phyloP scores from a whole-genome alignment of 2,797 vertebrate genomes.

The Chiroxiphia lanceolata region DNA sequence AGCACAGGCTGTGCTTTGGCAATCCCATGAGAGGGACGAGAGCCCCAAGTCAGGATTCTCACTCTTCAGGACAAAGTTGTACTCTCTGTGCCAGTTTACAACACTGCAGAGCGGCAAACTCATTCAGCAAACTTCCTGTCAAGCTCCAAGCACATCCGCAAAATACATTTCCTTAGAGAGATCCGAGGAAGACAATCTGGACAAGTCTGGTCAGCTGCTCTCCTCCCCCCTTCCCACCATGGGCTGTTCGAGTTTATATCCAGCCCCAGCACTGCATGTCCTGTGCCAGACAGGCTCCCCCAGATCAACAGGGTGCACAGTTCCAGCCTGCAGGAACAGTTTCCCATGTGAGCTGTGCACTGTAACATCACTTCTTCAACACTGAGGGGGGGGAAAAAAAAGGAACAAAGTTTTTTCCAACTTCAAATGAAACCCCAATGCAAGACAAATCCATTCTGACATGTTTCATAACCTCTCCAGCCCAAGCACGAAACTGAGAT shows the following conservation, averaged over 20 bases:
- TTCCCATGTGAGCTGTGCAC: not conserved
- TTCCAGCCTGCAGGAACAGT: not conserved
- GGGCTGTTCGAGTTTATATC: not conserved
- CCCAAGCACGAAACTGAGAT: not conserved
- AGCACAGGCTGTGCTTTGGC: not conserved
- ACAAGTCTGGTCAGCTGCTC: constrained; percentile 1
- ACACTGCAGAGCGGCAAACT: not conserved
- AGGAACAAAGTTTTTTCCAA: not conserved
- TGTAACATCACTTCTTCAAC: not conserved
- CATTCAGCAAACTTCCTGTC: constrained; percentile 21
- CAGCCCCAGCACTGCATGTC: not conserved
- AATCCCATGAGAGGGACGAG: not conserved
- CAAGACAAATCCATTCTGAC: not conserved
- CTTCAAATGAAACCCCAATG: not conserved
- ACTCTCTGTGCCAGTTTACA: not conserved
- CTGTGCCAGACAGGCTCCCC: not conserved
- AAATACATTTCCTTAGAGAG: not conserved
- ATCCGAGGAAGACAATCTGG: not conserved
- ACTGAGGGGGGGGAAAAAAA: rapidly evolving
- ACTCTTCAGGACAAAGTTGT: not conserved
- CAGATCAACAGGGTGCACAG: not conserved
- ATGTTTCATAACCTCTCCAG: not conserved
- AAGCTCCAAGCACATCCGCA: not conserved
- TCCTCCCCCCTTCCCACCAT: not conserved
- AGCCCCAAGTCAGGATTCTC: not conserved